Conservation (phyloP, 2,113 vertebrate species). For the Myotis lucifugus region DNA sequence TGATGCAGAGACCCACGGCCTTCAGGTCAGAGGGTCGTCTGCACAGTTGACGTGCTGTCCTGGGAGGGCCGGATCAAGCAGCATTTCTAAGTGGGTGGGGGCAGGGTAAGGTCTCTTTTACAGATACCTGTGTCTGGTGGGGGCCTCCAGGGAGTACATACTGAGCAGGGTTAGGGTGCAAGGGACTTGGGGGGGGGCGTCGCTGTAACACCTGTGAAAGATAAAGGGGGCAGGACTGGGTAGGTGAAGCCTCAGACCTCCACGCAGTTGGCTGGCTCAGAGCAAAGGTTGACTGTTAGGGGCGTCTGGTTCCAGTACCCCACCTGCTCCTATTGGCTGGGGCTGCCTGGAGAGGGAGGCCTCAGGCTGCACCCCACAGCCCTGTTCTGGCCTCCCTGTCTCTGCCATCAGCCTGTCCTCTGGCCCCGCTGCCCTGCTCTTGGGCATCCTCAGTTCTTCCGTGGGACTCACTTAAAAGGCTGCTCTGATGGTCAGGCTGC, state of each 20-base stretch:
- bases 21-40: not conserved
- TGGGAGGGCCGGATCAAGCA: accelerated
- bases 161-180: not conserved
- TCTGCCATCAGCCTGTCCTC: not conserved
- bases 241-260: not conserved
- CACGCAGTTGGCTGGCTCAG: accelerated
- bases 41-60: not conserved
- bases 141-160: not conserved
- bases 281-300: not conserved
- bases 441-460: not conserved
- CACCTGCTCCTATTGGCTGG: accelerated
- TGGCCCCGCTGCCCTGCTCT: not conserved
- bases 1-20: accelerated
- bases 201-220: accelerated
- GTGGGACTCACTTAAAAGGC: too few relatives aligned
- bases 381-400: too few relatives aligned
- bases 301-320: not conserved
- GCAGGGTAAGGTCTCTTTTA: not conserved
- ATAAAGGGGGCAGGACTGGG: not conserved
- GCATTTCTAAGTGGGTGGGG: not conserved
- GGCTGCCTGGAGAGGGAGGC: not conserved
- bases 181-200: too few relatives aligned
- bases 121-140: not conserved
- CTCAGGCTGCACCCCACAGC: not conserved
- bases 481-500: accelerated